Evolutionary conservation across 2,888 invertebrate genomes (phyloP).

Genomic region (Conomelus anceps): DNA sequence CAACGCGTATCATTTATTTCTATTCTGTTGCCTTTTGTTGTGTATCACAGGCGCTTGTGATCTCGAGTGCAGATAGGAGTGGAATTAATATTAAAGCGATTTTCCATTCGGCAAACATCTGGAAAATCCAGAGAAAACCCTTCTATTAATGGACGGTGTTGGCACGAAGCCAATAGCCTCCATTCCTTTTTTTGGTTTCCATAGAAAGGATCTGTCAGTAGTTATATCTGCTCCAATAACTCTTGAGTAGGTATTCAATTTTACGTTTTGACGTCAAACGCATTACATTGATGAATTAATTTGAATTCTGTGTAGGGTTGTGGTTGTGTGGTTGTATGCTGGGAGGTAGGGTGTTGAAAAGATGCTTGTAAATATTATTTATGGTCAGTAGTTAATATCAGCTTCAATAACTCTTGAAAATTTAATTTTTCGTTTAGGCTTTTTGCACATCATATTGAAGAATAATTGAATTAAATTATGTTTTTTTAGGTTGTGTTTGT

Average conservation of each 20-base stretch:
- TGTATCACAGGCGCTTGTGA: neutral
- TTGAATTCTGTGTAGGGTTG: neutral
- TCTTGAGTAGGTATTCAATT: neutral
- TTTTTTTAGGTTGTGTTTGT: no score
- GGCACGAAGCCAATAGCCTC: neutral
- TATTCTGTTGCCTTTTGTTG: neutral
- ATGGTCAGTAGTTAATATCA: no score
- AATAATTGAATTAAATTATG: no score
- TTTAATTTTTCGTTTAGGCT: no score
- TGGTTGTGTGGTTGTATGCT: no score
- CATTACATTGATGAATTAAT: neutral
- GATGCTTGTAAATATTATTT: no score
- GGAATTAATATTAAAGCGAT: neutral
- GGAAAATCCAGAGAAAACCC: neutral
- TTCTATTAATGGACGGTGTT: neutral
- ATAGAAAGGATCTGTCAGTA: neutral
- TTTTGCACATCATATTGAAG: no score
- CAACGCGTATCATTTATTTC: neutral
- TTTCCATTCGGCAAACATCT: neutral
- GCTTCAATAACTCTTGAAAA: no score
- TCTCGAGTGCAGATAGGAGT: neutral
- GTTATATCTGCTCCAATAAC: neutral
- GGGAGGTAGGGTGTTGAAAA: no score
- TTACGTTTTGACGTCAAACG: slow-evolving; percentile 24
- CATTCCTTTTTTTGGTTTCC: neutral